A percentile compares a stretch with the other conserved stretches of the same genome.
Conservation (phyloP, 2,888 invertebrate species). For the Drosophila neotestacea region DNA sequence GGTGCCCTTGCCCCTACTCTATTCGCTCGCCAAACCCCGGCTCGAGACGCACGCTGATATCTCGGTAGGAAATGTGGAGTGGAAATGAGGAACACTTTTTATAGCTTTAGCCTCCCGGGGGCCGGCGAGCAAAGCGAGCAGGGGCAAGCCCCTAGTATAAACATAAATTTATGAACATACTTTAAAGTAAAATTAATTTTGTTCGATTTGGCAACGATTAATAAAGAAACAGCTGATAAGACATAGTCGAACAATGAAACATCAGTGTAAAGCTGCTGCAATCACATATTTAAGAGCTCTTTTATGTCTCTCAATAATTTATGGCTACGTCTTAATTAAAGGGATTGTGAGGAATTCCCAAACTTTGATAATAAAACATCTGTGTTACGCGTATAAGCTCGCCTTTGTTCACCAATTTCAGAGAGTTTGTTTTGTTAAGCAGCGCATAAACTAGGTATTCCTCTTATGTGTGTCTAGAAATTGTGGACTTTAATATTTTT, state of each 20-base stretch:
- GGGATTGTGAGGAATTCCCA: background rate
- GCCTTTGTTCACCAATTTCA: constrained; percentile 2
- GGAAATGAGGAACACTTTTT: no score
- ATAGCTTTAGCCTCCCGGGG: no score
- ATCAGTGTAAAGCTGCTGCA: background rate
- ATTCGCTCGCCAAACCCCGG: no score
- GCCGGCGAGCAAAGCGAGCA: no score
- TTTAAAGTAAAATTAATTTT: background rate
- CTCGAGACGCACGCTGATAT: no score
- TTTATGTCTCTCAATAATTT: background rate
- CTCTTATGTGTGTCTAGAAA: constrained; percentile 1
- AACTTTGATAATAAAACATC: background rate
- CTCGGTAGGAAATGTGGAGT: no score
- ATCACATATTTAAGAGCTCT: background rate
- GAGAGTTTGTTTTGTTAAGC: background rate
- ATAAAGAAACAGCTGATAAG: background rate
- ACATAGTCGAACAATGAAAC: background rate
- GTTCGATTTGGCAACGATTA: background rate
- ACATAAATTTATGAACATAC: no score
- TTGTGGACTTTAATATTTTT: constrained; percentile 25
- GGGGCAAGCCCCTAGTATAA: no score
- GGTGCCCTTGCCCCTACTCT: no score
- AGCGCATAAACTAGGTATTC: constrained; percentile 18
- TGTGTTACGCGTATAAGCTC: background rate
- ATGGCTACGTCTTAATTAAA: background rate